These are phyloP conservation scores for Noturus placidus DNA, from an alignment of 2,113 vertebrate species.

Conservation along the genomic window DNA sequence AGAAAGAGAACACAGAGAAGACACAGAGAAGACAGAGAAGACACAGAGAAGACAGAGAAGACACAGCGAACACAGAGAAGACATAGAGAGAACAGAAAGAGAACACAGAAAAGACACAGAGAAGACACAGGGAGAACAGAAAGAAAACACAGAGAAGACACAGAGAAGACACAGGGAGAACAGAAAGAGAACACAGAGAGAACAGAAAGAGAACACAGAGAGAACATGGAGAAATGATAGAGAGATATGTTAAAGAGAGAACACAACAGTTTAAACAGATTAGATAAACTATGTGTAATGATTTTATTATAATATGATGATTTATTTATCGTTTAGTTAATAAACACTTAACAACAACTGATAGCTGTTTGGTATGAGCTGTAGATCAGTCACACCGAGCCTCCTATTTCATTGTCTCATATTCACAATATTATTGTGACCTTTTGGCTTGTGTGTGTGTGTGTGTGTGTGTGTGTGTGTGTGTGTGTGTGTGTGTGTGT, in stretches of 20 bases:
- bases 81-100: background rate
- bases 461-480: slow-evolving; percentile 41
- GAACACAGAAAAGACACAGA: background rate
- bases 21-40: background rate
- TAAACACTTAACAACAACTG: background rate
- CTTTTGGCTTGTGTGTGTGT: slow-evolving; percentile 48
- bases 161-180: background rate
- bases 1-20: background rate
- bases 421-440: slow-evolving; percentile 69
- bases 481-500: slow-evolving; percentile 33
- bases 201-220: background rate
- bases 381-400: slow-evolving; percentile 55
- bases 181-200: too few relatives aligned
- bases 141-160: background rate
- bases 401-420: slow-evolving; percentile 59
- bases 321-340: background rate
- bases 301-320: background rate
- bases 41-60: background rate
- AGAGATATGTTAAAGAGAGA: background rate
- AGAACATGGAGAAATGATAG: background rate
- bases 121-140: background rate
- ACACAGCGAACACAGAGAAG: too few relatives aligned
- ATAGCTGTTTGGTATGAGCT: background rate
- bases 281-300: background rate
- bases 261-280: background rate